Evolutionary conservation across 2,888 invertebrate genomes (phyloP), one percentile per base, ranked within the genome.

Genomic region (Crocallis elinguaria): DNA sequence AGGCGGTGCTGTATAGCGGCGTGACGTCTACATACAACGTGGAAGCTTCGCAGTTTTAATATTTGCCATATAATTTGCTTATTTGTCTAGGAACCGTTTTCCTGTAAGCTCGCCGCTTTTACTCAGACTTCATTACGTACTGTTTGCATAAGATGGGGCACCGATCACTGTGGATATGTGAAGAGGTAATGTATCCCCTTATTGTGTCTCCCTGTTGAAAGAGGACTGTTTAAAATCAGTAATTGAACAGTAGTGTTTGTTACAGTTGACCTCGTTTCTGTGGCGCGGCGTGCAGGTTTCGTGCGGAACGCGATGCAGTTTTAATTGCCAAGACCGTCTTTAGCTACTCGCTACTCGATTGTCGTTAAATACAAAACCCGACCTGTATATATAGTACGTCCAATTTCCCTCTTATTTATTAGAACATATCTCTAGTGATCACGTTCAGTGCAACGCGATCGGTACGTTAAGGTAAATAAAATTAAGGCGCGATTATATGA

Each of bases 51-150:
- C 75, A 69, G 72, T 78, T 53, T 79, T 78, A 77, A 79, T 90
- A 82, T 90, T 90, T 90, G 80, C 73, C 75, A 77, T 76, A 82
- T 88, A 87, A 90, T 89, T 85, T 87, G 79, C 82, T 69, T 84
- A 77, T 88, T 88, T 88, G 79, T 65, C 77, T 82, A 87, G 89
- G 85, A 87, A 81, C 78, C 70, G 81, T 80, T 88, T 83, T 77
- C 80, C 76, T 75, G 79, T 74, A 79, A 77, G 70, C 64, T 64
- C 67, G 66, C 69, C 66, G 75, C 72, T 76, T 79, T 79, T 79
- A 78, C 77, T 65, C 56, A 71, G 69, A 75, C 67, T 57, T 68
- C 72, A 71, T 72, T 72, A 71, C 64, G 66, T 60, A 57, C 72
- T 73, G 79, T 83, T 79, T 73, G 76, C 72, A 33, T 25, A 39